These are phyloP conservation scores for Congeria kusceri DNA, from an alignment of 2,888 invertebrate genomes.

Conservation along the genomic window DNA sequence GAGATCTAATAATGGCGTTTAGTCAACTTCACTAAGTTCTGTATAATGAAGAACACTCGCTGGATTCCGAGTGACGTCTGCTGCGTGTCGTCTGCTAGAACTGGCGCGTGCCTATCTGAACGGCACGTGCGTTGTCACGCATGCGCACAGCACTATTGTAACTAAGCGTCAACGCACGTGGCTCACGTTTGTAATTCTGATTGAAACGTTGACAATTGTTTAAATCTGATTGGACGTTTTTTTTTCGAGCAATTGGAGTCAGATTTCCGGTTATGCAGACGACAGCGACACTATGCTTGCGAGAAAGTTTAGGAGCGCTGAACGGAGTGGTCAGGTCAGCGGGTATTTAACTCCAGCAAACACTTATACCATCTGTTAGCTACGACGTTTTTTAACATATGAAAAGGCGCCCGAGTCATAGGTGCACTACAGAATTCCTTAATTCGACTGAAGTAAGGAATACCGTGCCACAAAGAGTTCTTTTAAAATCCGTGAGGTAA, in stretches of 20 bases:
- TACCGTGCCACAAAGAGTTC: too few species aligned
- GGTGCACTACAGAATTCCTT: too few species aligned
- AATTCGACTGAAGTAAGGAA: too few species aligned
- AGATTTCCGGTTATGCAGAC: constrained; percentile 30
- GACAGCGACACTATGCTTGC: too few species aligned
- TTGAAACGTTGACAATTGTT: constrained; percentile 55
- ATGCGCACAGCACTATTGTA: constrained; percentile 56
- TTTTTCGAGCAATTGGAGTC: constrained; percentile 45
- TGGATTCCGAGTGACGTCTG: constrained; percentile 54
- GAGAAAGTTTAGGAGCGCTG: too few species aligned
- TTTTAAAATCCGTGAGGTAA: too few species aligned
- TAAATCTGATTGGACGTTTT: constrained; percentile 56
- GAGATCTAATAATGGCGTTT: constrained; percentile 58
- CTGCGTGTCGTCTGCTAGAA: constrained; percentile 57
- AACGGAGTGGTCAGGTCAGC: too few species aligned
- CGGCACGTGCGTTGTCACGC: constrained; percentile 54
- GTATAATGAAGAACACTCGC: constrained; percentile 44
- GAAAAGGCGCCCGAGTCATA: too few species aligned
- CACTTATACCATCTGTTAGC: too few species aligned
- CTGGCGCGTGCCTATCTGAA: constrained; percentile 53
- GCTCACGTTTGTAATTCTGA: constrained; percentile 57
- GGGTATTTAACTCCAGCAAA: too few species aligned
- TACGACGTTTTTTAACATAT: too few species aligned
- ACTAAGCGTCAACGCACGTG: constrained; percentile 59
- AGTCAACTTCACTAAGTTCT: constrained; percentile 55